Evolutionary conservation across 1,140 invertebrate species (phyloP), one percentile per base, ranked within the genome.

Genomic region (Triops cancriformis): DNA sequence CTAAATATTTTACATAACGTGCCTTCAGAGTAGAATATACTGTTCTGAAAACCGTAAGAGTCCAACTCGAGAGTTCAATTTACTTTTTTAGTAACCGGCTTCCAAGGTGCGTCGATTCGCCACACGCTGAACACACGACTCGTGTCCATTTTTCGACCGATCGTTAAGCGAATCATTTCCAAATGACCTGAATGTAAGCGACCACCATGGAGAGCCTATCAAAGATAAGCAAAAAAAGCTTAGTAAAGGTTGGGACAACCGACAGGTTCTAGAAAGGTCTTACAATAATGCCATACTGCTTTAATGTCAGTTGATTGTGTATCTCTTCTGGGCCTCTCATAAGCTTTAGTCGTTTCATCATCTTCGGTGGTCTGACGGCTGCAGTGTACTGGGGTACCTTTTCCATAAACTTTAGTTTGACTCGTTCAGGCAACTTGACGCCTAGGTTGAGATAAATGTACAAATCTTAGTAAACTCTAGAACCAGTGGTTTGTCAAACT

Each of bases 21-120:
- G 51, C 10, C 51, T n/a, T 64, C 51, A 64, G 5, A 18, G 51
- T 14, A 14, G 7, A 37, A 7, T 7, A 7, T 37, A 4, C 31
- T 37, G 7, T 37, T 37, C 31, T 14, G 51, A 64, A 23, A 64
- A 18, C 5, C 51, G 7, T 37, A 37, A 64, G 14, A 18, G 51
- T 64, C 18, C 51, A n/a, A n/a, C 18, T 64, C 6, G 14, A 74
- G 37, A 11, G 10, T 31, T 27, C 28, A 1, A 73, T 51, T 78
- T 83, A 89, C 89, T 85, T 97, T 97, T 84, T 93, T 96, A 0
- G 95, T 94, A 6, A 97, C 85, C 12, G 97, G 91, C 83, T 98
- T 95, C 97, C 97, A 99, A 0, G 97, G 96, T 0, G 94, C 85
- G 83, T 96, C 94, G 1, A 99, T 86, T 81, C 98, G 87, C 96